These are phyloP conservation scores for Frieseomelitta varia DNA, from an alignment of 1,140 invertebrate species.

Conservation along the genomic window DNA sequence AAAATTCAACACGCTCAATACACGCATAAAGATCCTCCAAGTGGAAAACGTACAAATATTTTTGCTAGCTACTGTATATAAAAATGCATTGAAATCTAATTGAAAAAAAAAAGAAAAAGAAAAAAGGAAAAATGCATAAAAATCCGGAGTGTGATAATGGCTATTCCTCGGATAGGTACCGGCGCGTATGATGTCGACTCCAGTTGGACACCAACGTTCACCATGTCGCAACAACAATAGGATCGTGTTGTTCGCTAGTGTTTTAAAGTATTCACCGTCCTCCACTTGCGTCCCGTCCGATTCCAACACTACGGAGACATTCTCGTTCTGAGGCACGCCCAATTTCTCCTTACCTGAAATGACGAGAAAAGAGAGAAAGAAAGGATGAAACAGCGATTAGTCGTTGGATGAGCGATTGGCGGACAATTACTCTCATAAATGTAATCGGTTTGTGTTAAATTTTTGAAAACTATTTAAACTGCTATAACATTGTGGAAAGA, in stretches of 20 bases:
- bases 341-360: slow-evolving; percentile 92
- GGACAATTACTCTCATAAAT: too few relatives aligned
- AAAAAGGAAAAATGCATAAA: too few relatives aligned
- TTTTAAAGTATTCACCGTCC: slow-evolving; percentile 96
- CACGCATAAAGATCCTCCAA: too few relatives aligned
- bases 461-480: too few relatives aligned
- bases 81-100: too few relatives aligned
- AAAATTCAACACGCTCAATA: too few relatives aligned
- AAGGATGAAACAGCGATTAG: neutral
- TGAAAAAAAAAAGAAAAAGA: too few relatives aligned
- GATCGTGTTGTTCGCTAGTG: slow-evolving; percentile 94
- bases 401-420: neutral
- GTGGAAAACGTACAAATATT: too few relatives aligned
- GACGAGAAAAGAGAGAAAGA: slow-evolving; percentile 1
- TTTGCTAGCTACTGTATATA: too few relatives aligned
- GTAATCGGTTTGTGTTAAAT: too few relatives aligned
- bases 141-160: neutral
- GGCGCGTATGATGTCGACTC: slow-evolving; percentile 95
- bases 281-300: slow-evolving; percentile 97
- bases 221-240: slow-evolving; percentile 92
- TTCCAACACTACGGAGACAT: slow-evolving; percentile 93
- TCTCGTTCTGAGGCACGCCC: slow-evolving; percentile 91
- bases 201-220: slow-evolving; percentile 95
- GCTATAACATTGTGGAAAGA: too few relatives aligned
- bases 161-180: slow-evolving; percentile 82